phyloP scores from a whole-genome alignment of 2,113 vertebrate genomes.

The Riparia riparia region DNA sequence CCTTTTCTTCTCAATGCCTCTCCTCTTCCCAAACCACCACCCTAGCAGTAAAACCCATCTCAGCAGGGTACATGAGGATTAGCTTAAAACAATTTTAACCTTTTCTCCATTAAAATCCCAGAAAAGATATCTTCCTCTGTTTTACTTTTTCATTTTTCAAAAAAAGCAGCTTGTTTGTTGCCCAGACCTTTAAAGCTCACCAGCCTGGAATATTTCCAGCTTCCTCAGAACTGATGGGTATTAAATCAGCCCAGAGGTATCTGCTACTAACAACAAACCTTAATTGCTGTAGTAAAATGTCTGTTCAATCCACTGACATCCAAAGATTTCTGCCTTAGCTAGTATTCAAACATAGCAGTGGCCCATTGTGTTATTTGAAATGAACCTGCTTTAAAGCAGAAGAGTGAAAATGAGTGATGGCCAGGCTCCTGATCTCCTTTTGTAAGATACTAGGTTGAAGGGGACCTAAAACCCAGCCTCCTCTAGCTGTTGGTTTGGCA shows the following conservation, averaged over 20 bases:
- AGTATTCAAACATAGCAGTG: neutral
- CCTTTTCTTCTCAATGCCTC: neutral
- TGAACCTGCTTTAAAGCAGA: neutral
- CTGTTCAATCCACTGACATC: neutral
- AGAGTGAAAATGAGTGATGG: neutral
- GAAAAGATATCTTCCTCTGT: neutral
- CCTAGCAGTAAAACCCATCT: neutral
- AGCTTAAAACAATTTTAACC: neutral
- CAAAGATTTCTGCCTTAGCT: neutral
- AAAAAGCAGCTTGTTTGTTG: neutral
- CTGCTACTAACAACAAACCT: neutral
- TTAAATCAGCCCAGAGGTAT: neutral
- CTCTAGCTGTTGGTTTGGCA: neutral
- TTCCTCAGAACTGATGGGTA: neutral
- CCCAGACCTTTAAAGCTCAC: neutral
- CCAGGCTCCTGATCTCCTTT: neutral
- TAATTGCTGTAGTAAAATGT: neutral
- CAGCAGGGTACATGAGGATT: neutral
- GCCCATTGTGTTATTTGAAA: neutral
- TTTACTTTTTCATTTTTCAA: neutral
- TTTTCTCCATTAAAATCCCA: neutral
- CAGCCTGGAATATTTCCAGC: neutral
- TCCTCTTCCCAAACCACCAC: neutral
- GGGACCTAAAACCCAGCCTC: neutral
- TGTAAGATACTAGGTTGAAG: neutral